These are phyloP conservation scores for Gadus macrocephalus DNA, from an alignment of 2,113 vertebrate species.

Conservation along the genomic window DNA sequence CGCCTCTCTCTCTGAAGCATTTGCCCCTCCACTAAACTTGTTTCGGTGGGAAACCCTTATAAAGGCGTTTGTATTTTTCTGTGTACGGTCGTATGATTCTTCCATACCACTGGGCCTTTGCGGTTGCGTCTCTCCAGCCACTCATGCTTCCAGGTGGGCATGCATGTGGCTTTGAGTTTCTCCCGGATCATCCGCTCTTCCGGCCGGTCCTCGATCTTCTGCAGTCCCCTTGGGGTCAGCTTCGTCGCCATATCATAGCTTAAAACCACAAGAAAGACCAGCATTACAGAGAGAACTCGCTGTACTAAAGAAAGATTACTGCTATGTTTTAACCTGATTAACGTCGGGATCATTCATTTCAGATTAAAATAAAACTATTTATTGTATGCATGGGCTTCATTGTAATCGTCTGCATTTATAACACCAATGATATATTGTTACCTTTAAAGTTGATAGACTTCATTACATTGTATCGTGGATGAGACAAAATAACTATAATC, in stretches of 20 bases:
- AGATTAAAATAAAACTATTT: not conserved
- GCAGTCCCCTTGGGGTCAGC: conserved; percentile 84
- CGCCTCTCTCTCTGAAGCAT: too few relatives aligned
- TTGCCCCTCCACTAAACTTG: too few relatives aligned
- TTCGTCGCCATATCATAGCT: conserved; percentile 86
- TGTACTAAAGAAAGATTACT: not conserved
- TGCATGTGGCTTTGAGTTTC: conserved; percentile 87
- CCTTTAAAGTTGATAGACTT: not conserved
- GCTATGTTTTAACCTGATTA: not conserved
- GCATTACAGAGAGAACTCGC: not conserved
- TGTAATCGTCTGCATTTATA: not conserved
- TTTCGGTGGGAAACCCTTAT: too few relatives aligned
- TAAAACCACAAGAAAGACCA: not conserved
- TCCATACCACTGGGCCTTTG: conserved; percentile 83
- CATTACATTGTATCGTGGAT: not conserved
- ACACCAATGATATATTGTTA: not conserved
- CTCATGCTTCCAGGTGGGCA: conserved; percentile 91
- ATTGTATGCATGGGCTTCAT: not conserved
- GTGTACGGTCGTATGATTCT: too few relatives aligned
- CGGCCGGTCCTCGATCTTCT: conserved; percentile 89
- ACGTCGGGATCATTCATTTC: not conserved
- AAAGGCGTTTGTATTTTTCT: too few relatives aligned
- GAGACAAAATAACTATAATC: not conserved
- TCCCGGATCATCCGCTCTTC: conserved; percentile 90
- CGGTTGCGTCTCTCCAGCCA: conserved; percentile 84